Conservation (phyloP, 2,888 invertebrate species). For the Leptinotarsa peninsularis region DNA sequence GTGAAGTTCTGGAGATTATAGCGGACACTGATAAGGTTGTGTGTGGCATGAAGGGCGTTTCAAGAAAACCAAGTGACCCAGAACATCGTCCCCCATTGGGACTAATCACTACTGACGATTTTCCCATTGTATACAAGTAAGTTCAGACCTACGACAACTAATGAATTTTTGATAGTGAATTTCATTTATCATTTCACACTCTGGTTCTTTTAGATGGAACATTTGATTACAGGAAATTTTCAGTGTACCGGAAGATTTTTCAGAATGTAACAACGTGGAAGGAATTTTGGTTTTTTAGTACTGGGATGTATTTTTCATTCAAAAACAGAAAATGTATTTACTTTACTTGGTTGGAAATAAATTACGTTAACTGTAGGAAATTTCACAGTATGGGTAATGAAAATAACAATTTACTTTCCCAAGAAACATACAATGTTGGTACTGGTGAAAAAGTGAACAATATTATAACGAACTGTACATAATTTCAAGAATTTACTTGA, state of each 20-base stretch:
- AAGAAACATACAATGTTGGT: no score
- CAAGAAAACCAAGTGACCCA: slow-evolving; percentile 77
- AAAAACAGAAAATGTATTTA: neutral
- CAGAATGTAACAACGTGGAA: neutral
- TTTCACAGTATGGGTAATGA: no score
- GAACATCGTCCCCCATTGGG: slow-evolving; percentile 82
- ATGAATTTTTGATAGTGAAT: neutral
- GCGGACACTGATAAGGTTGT: slow-evolving; percentile 89
- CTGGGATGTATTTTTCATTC: neutral
- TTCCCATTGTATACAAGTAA: slow-evolving; percentile 88
- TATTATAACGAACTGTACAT: no score
- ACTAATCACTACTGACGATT: slow-evolving; percentile 84
- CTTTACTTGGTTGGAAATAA: no score
- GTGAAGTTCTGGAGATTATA: slow-evolving; percentile 88
- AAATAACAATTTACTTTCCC: no score
- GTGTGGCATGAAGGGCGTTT: slow-evolving; percentile 86
- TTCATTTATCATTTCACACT: neutral
- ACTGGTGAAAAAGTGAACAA: no score
- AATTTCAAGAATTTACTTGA: no score
- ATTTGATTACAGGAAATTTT: neutral
- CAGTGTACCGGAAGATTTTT: neutral
- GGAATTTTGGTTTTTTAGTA: neutral
- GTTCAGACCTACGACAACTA: slow-evolving; percentile 53
- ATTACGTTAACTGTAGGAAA: no score
- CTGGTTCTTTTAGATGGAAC: slow-evolving; percentile 8